These are phyloP conservation scores for Drosophila ohnishii DNA, from an alignment of 1,140 invertebrate species.

Conservation along the genomic window DNA sequence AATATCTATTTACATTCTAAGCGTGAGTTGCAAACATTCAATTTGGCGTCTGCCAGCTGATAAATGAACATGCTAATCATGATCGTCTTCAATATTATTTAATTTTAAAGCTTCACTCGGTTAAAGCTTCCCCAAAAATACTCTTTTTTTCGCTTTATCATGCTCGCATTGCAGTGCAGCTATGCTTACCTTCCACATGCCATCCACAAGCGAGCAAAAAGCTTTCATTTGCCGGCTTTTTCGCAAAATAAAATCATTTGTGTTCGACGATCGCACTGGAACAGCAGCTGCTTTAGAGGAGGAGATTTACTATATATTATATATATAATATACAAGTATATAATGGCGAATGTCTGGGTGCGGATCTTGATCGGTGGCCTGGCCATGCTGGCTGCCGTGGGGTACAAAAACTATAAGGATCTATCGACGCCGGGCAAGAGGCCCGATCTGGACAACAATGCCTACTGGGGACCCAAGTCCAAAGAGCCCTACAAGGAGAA, in stretches of 20 bases:
- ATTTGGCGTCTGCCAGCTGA: too few relatives aligned
- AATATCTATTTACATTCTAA: too few relatives aligned
- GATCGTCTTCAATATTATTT: not conserved
- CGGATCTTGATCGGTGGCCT: slow-evolving; percentile 58
- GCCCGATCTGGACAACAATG: slow-evolving; percentile 66
- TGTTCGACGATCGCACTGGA: not conserved
- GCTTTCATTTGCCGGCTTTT: slow-evolving; percentile 28
- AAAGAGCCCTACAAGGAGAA: slow-evolving; percentile 54
- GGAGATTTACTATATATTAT: not conserved
- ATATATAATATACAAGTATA: slow-evolving; percentile 15
- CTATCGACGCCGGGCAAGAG: slow-evolving; percentile 52
- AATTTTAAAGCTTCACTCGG: not conserved
- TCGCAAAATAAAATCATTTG: slow-evolving; percentile 26
- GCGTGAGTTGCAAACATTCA: too few relatives aligned
- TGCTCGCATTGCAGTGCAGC: slow-evolving; percentile 26
- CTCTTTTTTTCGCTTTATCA: slow-evolving; percentile 2
- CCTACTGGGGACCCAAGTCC: slow-evolving; percentile 67
- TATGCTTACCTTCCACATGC: not conserved
- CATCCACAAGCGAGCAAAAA: slow-evolving; percentile 23
- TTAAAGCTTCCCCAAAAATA: slow-evolving; percentile 6
- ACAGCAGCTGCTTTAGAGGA: not conserved
- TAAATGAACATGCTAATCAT: slow-evolving; percentile 15
- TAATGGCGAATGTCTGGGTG: slow-evolving; percentile 30
- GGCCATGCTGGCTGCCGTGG: slow-evolving; percentile 39
- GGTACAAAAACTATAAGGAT: slow-evolving; percentile 66